Percentiles rank a stretch among this genome's conserved stretches.
Evolutionary conservation across 2,797 vertebrate species (phyloP).

Genomic region (Acestrorhynchus altus): DNA sequence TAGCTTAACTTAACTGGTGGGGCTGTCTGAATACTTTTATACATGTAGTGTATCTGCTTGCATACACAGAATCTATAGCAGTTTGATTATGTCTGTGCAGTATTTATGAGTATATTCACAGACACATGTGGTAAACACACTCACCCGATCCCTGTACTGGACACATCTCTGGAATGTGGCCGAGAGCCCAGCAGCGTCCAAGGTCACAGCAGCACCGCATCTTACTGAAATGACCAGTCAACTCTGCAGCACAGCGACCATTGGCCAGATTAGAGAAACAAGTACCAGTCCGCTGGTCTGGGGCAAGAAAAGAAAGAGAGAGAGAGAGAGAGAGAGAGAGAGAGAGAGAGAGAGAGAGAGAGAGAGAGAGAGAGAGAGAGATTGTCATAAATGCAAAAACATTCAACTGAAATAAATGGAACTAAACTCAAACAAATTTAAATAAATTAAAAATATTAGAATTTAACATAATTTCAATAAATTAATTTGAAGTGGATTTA

Average conservation of each 20-base stretch:
- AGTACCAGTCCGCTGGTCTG: slow-evolving; percentile 92
- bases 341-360: slow-evolving; percentile 10
- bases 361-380: background rate
- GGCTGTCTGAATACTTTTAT: no score
- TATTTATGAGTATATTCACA: no score
- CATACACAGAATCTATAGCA: background rate
- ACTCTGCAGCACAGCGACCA: slow-evolving; percentile 90
- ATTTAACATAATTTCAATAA: no score
- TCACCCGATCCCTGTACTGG: slow-evolving; percentile 93
- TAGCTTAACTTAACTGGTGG: no score
- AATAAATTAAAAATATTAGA: background rate
- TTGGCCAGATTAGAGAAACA: slow-evolving; percentile 92
- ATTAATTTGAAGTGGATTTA: no score
- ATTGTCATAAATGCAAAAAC: background rate
- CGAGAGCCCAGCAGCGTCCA: slow-evolving; percentile 92
- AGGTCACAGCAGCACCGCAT: slow-evolving; percentile 96
- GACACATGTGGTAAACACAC: slow-evolving; percentile 47
- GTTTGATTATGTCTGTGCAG: no score
- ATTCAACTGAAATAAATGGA: background rate
- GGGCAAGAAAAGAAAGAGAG: slow-evolving; percentile 19
- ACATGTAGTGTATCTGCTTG: background rate
- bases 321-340: slow-evolving; percentile 8
- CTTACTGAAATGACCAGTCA: slow-evolving; percentile 88
- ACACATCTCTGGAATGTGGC: slow-evolving; percentile 92
- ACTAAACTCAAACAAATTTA: background rate